phyloP scores from a whole-genome alignment of 2,888 invertebrate genomes.

The Cantharis rustica region DNA sequence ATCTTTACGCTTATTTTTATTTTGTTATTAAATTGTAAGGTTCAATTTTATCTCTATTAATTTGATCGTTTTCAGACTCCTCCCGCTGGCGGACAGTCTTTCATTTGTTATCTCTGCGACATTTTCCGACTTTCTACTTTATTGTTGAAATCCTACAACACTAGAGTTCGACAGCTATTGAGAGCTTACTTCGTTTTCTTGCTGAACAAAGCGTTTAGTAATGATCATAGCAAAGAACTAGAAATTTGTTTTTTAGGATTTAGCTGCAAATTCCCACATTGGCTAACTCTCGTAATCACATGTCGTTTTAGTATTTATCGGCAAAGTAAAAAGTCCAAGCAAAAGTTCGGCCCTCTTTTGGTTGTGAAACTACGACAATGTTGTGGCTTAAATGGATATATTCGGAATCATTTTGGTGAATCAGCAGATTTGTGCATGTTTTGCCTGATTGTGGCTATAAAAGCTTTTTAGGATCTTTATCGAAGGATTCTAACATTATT shows the following conservation, averaged over 20 bases:
- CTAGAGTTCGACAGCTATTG: conserved; percentile 52
- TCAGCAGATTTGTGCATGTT: conserved; percentile 40
- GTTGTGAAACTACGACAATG: conserved; percentile 46
- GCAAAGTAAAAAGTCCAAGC: conserved; percentile 23
- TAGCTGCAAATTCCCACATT: conserved; percentile 38
- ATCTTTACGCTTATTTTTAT: not conserved
- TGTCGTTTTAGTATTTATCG: conserved; percentile 29
- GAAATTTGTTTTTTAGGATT: conserved; percentile 42
- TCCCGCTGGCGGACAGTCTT: conserved; percentile 47
- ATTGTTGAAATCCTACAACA: conserved; percentile 51
- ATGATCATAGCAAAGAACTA: conserved; percentile 45
- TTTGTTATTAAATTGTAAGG: not conserved
- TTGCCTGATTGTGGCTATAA: conserved; percentile 31
- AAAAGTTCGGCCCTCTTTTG: conserved; percentile 34
- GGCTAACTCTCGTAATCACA: conserved; percentile 42
- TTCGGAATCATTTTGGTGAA: conserved; percentile 41
- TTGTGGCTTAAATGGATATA: conserved; percentile 41
- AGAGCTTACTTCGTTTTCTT: conserved; percentile 49
- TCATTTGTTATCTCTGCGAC: conserved; percentile 52
- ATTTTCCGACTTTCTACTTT: conserved; percentile 46
- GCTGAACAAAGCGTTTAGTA: conserved; percentile 58
- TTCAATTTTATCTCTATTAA: conserved; percentile 44
- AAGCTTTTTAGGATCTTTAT: conserved; percentile 31
- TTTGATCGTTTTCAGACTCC: conserved; percentile 49
- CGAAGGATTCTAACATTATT: conserved; percentile 11